Evolutionary conservation across 2,113 vertebrate species (phyloP).

Genomic region (Ploceus nigricollis): DNA sequence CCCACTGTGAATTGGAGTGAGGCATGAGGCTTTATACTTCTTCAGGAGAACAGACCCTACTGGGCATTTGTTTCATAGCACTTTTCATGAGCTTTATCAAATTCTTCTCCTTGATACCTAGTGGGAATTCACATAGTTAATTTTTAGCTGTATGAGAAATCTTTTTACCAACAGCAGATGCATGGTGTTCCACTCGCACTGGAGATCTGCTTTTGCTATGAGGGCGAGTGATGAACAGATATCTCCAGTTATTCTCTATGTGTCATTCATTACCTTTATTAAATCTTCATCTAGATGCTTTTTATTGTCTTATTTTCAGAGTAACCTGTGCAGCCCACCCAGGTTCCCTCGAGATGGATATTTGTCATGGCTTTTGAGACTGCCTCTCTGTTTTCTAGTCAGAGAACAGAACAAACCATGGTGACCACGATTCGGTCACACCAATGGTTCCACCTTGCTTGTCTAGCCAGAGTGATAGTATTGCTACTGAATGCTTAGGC

Average conservation of each 20-base stretch:
- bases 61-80: neutral
- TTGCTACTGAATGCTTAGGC: neutral
- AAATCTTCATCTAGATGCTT: neutral
- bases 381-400: neutral
- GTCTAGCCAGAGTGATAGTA: neutral
- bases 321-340: neutral
- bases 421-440: neutral
- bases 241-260: neutral
- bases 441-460: neutral
- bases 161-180: neutral
- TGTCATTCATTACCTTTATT: neutral
- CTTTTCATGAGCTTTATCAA: neutral
- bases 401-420: neutral
- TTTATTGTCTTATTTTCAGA: neutral
- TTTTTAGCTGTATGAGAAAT: neutral
- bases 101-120: neutral
- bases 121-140: neutral
- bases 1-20: neutral
- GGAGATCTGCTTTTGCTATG: neutral
- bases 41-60: neutral
- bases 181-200: accelerated
- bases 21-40: neutral
- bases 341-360: neutral
- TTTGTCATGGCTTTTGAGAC: neutral
- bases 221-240: neutral